Base-by-base conservation (phyloP, 2,888 invertebrate species). In the Spisula solida region DNA sequence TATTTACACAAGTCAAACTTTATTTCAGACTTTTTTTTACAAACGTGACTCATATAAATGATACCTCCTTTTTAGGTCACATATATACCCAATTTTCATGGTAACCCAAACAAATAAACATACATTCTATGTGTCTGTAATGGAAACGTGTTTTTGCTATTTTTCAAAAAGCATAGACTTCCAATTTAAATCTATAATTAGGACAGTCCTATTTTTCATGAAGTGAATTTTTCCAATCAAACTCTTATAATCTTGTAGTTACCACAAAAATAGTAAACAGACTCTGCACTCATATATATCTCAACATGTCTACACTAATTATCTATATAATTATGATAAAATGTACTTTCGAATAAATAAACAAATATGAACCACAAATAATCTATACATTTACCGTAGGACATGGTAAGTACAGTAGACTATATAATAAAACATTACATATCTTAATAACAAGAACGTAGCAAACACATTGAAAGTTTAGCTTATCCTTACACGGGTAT, bases 1-100 rank as follows among this genome's bases (percentile, higher is more conserved):
- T 88, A 88, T 88, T 82, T 88, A 88, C 88, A 88, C 84, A 86
- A 87, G 86, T 87, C 83, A 86, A 89, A 87, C 89, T 87, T 89
- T 86, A 89, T 83, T 85, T 47, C 41, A 47, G 70, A 66, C 80
- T 85, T n/a, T n/a, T 56, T 82, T 82, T 51, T 78, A 75, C 75
- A 84, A 78, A 84, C 55, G 84, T 84, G 84, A 84, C 84, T 84
- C 84, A 78, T 20, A 78, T 51, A 84, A 84, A 84, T 78, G 78
- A 78, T 48, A 84, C 47, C 48, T 78, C 55, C 75, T 51, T 84
- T 51, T 31, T 34, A 78, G 70, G 78, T 78, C 84, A 78, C 78
- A 78, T 78, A n/a, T n/a, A 29, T 78, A 56, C n/a, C 48, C 83
- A 55, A 55, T 84, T 79, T 55, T 55, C 84, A 84, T 84, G 84